phyloP scores from a whole-genome alignment of 2,888 invertebrate genomes.

The Stegophylla sp. region DNA sequence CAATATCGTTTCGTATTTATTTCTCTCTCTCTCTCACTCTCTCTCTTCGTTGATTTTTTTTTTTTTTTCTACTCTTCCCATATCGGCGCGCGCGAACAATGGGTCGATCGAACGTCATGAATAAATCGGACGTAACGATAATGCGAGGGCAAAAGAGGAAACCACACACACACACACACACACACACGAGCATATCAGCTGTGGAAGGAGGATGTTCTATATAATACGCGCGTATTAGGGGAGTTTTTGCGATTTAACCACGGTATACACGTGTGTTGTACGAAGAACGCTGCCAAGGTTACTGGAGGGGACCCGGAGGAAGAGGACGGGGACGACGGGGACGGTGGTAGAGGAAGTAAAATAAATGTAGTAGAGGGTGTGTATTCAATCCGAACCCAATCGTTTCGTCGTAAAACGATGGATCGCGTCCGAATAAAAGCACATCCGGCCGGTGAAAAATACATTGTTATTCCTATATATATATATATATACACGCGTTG shows the following conservation, averaged over 20 bases:
- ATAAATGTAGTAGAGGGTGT: too few species aligned
- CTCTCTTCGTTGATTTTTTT: neutral
- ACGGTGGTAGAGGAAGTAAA: too few species aligned
- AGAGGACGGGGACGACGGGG: neutral
- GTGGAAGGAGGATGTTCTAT: neutral
- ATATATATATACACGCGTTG: too few species aligned
- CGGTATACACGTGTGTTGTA: neutral
- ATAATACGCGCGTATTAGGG: constrained; percentile 1
- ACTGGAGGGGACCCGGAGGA: neutral
- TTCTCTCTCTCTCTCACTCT: neutral
- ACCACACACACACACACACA: neutral
- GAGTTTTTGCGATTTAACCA: neutral
- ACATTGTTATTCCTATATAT: neutral
- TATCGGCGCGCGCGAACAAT: neutral
- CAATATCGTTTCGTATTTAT: too few species aligned
- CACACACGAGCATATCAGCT: neutral
- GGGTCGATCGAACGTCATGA: constrained; percentile 30
- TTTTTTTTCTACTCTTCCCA: neutral
- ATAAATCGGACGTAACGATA: constrained; percentile 45
- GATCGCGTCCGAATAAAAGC: neutral
- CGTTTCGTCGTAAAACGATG: neutral
- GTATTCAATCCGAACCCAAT: neutral
- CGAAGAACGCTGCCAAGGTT: neutral
- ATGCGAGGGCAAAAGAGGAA: neutral
- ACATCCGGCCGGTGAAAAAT: neutral